Percentiles rank a stretch among this genome's conserved stretches.
phyloP scores from a whole-genome alignment of 2,888 invertebrate genomes.

The Rotaria magnacalcarata region DNA sequence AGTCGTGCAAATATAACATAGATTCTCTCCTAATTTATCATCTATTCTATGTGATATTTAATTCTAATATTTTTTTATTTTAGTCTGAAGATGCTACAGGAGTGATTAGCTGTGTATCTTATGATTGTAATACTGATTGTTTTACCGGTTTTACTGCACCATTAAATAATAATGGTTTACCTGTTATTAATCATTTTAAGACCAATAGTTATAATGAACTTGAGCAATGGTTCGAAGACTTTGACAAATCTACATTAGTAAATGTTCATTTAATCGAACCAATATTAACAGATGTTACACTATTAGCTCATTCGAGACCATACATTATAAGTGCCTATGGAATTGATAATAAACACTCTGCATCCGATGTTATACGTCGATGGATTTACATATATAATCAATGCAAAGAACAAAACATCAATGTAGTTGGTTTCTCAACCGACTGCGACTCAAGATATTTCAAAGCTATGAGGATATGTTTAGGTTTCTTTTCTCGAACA shows the following conservation, averaged over 20 bases:
- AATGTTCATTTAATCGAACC: not conserved
- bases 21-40: too few relatives aligned
- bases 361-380: not conserved
- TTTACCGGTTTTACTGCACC: not conserved
- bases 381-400: not conserved
- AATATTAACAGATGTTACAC: not conserved
- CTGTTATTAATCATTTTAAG: not conserved
- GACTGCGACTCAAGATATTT: not conserved
- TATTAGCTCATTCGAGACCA: not conserved
- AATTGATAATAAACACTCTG: not conserved
- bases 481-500: not conserved
- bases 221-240: not conserved
- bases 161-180: not conserved
- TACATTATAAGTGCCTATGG: not conserved
- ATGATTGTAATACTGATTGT: not conserved
- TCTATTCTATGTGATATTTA: not conserved
- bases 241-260: not conserved
- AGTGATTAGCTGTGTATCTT: not conserved
- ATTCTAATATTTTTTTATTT: not conserved
- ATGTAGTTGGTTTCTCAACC: not conserved
- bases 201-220: not conserved
- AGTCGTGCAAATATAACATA: too few relatives aligned
- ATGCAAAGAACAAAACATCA: not conserved
- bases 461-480: not conserved
- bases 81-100: not conserved